Conservation (phyloP, 2,888 invertebrate species). For the Caradrina clavipalpis region DNA sequence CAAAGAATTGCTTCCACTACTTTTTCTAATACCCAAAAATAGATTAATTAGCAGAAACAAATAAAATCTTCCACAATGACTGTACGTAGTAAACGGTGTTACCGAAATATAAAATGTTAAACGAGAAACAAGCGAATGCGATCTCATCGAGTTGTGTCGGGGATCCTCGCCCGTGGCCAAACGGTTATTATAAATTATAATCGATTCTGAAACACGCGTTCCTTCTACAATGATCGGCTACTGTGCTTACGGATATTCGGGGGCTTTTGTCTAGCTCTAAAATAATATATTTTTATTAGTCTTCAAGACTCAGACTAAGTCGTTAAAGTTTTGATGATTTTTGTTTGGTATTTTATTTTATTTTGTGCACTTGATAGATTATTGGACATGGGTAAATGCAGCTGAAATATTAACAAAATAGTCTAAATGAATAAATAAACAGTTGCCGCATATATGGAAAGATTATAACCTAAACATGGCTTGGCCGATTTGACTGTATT, state of each 20-base stretch:
- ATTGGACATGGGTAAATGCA: too few species aligned
- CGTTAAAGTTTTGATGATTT: too few species aligned
- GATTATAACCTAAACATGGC: too few species aligned
- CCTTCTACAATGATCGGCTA: constrained; percentile 45
- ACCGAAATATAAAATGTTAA: constrained; percentile 43
- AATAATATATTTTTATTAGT: too few species aligned
- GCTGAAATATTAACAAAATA: too few species aligned
- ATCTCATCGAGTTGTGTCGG: constrained; percentile 31
- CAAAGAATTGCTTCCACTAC: constrained; percentile 4
- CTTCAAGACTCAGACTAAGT: too few species aligned
- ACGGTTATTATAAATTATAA: constrained; percentile 66
- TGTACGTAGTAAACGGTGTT: constrained; percentile 11
- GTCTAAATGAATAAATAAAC: too few species aligned
- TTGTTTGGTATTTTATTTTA: too few species aligned
- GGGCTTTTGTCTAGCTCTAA: constrained; percentile 2
- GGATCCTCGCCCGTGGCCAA: constrained; percentile 61
- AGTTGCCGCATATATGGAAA: too few species aligned
- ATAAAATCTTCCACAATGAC: constrained; percentile 48
- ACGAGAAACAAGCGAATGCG: constrained; percentile 41
- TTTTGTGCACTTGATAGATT: too few species aligned
- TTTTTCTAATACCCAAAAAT: neutral
- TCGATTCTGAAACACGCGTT: constrained; percentile 63
- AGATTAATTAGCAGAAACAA: constrained; percentile 51
- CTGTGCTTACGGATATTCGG: constrained; percentile 44
- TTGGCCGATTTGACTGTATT: too few species aligned